A percentile compares a stretch with the other conserved stretches of the same genome.
These are phyloP conservation scores for Drosophila parabipectinata DNA, from an alignment of 1,140 invertebrate species.

Conservation along the genomic window DNA sequence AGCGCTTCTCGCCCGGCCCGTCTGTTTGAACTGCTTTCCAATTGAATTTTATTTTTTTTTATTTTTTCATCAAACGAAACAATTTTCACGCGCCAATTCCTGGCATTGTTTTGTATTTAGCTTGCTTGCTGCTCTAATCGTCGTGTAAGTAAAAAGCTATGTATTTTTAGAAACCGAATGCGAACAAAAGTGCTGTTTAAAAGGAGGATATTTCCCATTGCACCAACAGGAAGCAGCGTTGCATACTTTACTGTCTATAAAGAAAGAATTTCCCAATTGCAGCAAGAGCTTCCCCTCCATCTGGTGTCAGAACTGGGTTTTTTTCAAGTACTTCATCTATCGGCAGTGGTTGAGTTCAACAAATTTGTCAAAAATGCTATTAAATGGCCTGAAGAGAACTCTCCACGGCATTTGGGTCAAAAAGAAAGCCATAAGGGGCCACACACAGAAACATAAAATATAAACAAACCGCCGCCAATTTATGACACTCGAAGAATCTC, in stretches of 20 bases:
- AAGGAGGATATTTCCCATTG: background rate
- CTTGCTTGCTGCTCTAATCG: constrained; percentile 42
- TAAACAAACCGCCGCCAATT: constrained; percentile 52
- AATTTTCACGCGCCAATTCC: constrained; percentile 79
- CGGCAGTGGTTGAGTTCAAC: constrained; percentile 36
- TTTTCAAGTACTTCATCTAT: constrained; percentile 24
- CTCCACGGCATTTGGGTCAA: constrained; percentile 47
- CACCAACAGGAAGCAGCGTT: background rate
- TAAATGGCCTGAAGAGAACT: constrained; percentile 34
- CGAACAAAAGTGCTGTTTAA: constrained; percentile 3
- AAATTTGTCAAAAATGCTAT: constrained; percentile 58
- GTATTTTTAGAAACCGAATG: constrained; percentile 70
- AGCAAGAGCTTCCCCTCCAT: constrained; percentile 9
- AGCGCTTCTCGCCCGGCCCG: constrained; percentile 43
- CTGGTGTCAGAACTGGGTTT: constrained; percentile 5
- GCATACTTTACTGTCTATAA: background rate
- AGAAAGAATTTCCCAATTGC: background rate
- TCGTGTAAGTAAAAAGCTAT: constrained; percentile 55
- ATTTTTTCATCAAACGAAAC: constrained; percentile 69
- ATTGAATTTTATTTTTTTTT: constrained; percentile 47
- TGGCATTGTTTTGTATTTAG: constrained; percentile 48
- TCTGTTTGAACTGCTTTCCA: constrained; percentile 66
- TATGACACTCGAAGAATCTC: constrained; percentile 42
- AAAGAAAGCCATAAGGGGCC: constrained; percentile 29
- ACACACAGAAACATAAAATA: constrained; percentile 52